A percentile compares a stretch with the other conserved stretches of the same genome.
phyloP scores from a whole-genome alignment of 2,888 invertebrate genomes.

The Callyntrura sp. region DNA sequence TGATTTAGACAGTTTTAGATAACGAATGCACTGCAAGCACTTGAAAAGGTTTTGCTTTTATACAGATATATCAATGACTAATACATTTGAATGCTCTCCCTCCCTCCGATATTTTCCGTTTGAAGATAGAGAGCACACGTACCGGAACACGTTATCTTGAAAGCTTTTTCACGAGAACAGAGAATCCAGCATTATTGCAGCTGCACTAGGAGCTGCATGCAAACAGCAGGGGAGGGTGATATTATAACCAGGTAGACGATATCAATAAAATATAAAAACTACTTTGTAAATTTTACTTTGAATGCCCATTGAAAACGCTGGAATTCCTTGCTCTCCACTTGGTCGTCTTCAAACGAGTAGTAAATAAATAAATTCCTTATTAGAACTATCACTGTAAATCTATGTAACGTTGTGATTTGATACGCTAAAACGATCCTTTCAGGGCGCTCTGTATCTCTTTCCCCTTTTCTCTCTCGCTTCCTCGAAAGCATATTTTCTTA shows the following conservation, averaged over 20 bases:
- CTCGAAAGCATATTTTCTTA: background rate
- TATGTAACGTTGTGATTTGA: background rate
- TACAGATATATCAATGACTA: no score
- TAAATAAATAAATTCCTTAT: slow-evolving; percentile 37
- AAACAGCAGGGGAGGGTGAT: background rate
- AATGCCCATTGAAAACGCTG: slow-evolving; percentile 19
- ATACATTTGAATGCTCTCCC: background rate
- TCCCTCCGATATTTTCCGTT: background rate
- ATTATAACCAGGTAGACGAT: slow-evolving; percentile 29
- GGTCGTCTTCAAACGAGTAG: background rate
- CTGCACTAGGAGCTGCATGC: background rate
- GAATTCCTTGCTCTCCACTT: background rate
- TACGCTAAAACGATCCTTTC: slow-evolving; percentile 29
- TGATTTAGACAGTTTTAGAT: no score
- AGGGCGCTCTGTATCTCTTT: no score
- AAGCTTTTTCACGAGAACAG: background rate
- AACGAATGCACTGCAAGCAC: background rate
- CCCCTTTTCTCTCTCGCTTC: slow-evolving; percentile 7
- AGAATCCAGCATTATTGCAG: background rate
- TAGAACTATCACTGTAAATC: background rate
- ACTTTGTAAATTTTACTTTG: background rate
- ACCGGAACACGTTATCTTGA: background rate
- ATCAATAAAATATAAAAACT: background rate
- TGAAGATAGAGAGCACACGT: background rate
- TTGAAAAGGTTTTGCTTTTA: background rate